A percentile compares a stretch with the other conserved stretches of the same genome.
Conservation (phyloP, 1,140 invertebrate genomes). For the Zaprionus ornatus region DNA sequence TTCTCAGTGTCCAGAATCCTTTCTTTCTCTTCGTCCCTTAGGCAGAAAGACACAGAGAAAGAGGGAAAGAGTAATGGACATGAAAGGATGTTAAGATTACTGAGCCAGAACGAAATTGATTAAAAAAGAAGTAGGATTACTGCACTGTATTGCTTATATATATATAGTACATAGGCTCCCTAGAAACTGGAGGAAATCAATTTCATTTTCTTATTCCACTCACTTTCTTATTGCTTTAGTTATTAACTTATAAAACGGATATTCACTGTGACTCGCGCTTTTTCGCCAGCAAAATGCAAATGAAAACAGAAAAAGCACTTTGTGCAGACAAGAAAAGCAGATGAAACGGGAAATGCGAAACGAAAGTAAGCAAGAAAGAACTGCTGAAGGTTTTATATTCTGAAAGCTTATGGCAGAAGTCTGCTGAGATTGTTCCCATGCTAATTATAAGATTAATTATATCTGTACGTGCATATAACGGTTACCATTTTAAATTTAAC, state of each 20-base stretch:
- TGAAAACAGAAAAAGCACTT: slow-evolving; percentile 60
- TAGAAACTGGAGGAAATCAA: not conserved
- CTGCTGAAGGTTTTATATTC: not conserved
- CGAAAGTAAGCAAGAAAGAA: not conserved
- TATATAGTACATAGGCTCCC: not conserved
- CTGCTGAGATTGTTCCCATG: not conserved
- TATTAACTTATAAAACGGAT: slow-evolving; percentile 68
- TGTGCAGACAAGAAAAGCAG: not conserved
- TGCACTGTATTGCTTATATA: not conserved
- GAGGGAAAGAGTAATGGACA: too few relatives aligned
- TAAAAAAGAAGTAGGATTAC: not conserved
- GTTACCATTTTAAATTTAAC: too few relatives aligned
- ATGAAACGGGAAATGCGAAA: not conserved
- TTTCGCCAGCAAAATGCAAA: slow-evolving; percentile 57
- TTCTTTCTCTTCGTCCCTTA: not conserved
- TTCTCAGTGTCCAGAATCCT: too few relatives aligned
- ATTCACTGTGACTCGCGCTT: slow-evolving; percentile 49
- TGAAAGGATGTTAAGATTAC: too few relatives aligned
- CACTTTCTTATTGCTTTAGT: slow-evolving; percentile 28
- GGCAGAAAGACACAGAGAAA: not conserved
- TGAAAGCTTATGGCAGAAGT: not conserved
- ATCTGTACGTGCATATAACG: too few relatives aligned
- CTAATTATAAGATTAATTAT: not conserved
- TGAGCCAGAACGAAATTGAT: too few relatives aligned
- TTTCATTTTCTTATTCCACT: not conserved